Percentiles rank a stretch among this genome's conserved stretches.
phyloP scores from a whole-genome alignment of 2,888 invertebrate species.

The Trachelus troglodyta region DNA sequence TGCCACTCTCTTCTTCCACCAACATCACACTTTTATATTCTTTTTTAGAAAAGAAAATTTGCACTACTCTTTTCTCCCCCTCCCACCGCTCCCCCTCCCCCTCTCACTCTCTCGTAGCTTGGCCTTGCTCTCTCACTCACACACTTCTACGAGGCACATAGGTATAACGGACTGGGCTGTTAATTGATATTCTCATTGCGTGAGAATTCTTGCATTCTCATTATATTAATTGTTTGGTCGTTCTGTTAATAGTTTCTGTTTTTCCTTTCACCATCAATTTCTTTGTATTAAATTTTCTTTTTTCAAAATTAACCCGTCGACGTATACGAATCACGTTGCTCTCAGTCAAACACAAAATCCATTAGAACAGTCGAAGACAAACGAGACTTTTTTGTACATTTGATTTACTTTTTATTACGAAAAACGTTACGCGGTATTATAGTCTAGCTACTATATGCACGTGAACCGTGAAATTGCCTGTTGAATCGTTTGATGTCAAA shows the following conservation, averaged over 20 bases:
- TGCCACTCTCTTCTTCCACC: constrained; percentile 3
- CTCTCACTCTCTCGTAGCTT: background rate
- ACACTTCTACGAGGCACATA: background rate
- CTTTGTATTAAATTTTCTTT: background rate
- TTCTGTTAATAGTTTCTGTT: background rate
- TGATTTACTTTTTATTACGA: background rate
- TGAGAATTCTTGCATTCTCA: background rate
- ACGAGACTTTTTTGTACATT: background rate
- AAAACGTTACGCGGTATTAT: background rate
- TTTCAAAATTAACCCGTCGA: background rate
- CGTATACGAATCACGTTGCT: background rate
- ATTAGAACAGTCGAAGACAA: background rate
- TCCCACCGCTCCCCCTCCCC: background rate
- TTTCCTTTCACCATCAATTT: background rate
- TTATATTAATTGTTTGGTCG: background rate
- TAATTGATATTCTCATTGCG: background rate
- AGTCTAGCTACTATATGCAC: background rate
- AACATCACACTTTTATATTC: background rate
- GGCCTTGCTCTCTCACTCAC: background rate
- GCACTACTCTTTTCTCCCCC: background rate
- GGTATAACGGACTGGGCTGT: background rate
- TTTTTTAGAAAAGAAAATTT: background rate
- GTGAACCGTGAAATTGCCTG: background rate
- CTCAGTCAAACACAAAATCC: background rate
- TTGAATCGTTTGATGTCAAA: background rate